Base-by-base conservation (phyloP, 2,888 invertebrate species). In the Molorchus minor region DNA sequence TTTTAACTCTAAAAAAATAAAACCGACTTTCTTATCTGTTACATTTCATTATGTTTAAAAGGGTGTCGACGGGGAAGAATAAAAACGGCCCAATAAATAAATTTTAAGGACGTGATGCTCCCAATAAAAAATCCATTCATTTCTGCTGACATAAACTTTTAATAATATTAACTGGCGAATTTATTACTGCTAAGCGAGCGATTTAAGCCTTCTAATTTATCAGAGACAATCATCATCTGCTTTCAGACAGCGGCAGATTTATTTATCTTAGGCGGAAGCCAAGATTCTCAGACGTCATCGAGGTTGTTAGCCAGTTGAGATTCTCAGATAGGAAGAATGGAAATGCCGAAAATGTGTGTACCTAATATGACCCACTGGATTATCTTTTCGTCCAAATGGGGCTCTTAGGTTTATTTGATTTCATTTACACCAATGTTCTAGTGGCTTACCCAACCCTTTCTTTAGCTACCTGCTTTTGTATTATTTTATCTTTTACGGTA, bases 141-240 rank as follows among this genome's bases (percentile, higher is more conserved):
- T n/a, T 47, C 21, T 13, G 15, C 36, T 29, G 20, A 21, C 33
- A 36, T 30, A 20, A 47, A 12, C 35, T 36, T 47, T 33, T 36
- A 20, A 13, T 30, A 13, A 35, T 36, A 35, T 36, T 36, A 35
- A 51, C 49, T 40, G 40, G 13, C 38, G 10, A 38, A 51, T 40
- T 51, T 35, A 51, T 38, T 17, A 40, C 13, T 38, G 15, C 20
- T 20, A 20, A 20, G 29, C 10, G 38, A 25, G 49, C 17, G 10
- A 38, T 38, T 40, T 38, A 51, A 51, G 49, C 49, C 25, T 10
- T 38, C 25, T 38, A 40, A 51, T 51, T 40, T 51, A 51, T 51
- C 49, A 40, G 10, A 25, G 25, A 15, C 40, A 40, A 38, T 38
- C 49, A 51, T 51, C 47, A 47, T 47, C 49, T 51, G 49, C 49